Evolutionary conservation across 2,797 vertebrate species (phyloP).

Genomic region (Xenops minutus): DNA sequence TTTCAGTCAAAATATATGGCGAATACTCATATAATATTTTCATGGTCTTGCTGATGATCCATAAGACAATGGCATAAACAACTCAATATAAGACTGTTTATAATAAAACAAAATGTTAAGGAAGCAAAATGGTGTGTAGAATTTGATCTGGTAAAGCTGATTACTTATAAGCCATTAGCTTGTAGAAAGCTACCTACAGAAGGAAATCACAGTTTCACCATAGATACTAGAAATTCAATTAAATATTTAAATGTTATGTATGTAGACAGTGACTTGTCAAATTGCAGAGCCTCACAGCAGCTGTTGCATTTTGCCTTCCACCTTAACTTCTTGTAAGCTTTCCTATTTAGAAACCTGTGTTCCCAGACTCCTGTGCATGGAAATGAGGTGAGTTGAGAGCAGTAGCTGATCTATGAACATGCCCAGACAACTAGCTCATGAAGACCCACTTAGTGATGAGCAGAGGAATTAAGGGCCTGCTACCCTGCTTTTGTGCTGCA

Average conservation of each 20-base stretch:
- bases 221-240: neutral
- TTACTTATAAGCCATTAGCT: neutral
- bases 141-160: neutral
- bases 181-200: neutral
- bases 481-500: neutral
- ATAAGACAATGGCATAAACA: neutral
- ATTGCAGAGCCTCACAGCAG: neutral
- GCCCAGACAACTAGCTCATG: neutral
- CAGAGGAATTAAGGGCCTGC: neutral
- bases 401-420: neutral
- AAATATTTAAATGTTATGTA: neutral
- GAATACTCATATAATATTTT: neutral
- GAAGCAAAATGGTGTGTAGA: neutral
- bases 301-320: neutral
- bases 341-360: neutral
- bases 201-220: neutral
- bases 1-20: neutral
- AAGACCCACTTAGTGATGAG: neutral
- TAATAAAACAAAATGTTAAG: neutral
- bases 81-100: neutral
- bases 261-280: neutral
- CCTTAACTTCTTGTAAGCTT: neutral
- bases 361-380: neutral
- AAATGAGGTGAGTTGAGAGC: neutral
- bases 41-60: neutral